These are phyloP conservation scores for Dyspetes luteomarginatus DNA, from an alignment of 2,888 invertebrate genomes.

Conservation along the genomic window DNA sequence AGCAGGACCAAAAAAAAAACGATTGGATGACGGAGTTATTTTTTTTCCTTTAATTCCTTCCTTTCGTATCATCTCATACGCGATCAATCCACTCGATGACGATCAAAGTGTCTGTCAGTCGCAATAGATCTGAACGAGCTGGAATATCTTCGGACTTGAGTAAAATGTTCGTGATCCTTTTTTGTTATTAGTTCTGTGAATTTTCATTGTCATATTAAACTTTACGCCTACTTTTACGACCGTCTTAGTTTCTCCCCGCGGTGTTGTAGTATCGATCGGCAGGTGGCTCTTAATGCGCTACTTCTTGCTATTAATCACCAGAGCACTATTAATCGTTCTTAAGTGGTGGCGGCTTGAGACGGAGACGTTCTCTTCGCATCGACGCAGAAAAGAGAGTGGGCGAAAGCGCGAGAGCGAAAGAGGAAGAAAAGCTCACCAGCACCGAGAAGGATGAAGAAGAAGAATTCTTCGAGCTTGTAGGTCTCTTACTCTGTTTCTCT, in stretches of 20 bases:
- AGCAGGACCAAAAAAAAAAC: not conserved
- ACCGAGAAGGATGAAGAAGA: conserved; percentile 14
- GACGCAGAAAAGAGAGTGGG: conserved; percentile 17
- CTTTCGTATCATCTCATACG: not conserved
- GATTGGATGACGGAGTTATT: not conserved
- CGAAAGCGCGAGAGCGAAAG: conserved; percentile 27
- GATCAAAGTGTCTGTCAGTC: not conserved
- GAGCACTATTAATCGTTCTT: conserved; percentile 75
- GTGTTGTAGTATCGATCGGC: conserved; percentile 65
- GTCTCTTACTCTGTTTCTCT: not conserved
- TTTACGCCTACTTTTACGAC: not conserved
- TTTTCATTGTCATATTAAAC: conserved; percentile 7
- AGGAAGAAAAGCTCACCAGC: not conserved
- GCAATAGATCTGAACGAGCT: not conserved
- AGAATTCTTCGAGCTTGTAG: conserved; percentile 23
- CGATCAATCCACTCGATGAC: not conserved
- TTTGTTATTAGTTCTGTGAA: not conserved
- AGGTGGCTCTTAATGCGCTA: conserved; percentile 62
- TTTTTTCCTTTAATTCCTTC: conserved; percentile 8
- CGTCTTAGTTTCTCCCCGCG: conserved; percentile 13
- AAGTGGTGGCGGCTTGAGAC: conserved; percentile 68
- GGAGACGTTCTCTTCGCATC: conserved; percentile 59
- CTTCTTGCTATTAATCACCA: conserved; percentile 73
- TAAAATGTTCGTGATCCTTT: not conserved
- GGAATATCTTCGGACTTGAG: not conserved